phyloP scores from a whole-genome alignment of 2,113 vertebrate genomes.

The Cariama cristata region DNA sequence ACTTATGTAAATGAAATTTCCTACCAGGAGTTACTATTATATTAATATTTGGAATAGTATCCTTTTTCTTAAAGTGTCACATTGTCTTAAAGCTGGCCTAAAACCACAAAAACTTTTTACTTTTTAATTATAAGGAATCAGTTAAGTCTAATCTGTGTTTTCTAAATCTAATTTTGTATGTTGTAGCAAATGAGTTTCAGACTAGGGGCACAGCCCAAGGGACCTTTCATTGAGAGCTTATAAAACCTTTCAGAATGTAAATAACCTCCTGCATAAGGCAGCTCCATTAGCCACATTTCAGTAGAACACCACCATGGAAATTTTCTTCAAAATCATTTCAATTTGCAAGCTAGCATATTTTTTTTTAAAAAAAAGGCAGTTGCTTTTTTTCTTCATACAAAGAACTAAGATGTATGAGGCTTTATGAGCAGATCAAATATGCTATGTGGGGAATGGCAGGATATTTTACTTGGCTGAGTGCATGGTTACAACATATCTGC shows the following conservation, averaged over 20 bases:
- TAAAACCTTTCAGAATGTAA: not conserved
- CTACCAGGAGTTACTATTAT: not conserved
- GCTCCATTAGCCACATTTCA: not conserved
- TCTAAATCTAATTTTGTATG: not conserved
- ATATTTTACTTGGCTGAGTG: not conserved
- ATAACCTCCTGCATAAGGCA: not conserved
- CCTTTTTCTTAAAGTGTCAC: not conserved
- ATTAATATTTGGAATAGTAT: not conserved
- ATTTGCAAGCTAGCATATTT: not conserved
- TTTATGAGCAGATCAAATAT: not conserved
- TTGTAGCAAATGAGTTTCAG: not conserved
- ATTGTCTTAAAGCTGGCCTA: not conserved
- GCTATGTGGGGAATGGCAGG: not conserved
- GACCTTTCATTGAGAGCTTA: not conserved
- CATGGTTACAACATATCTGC: rapidly evolving
- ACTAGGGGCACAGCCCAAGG: not conserved
- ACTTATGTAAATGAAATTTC: not conserved
- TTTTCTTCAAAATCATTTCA: not conserved
- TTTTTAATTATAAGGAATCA: not conserved
- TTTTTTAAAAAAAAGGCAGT: not conserved
- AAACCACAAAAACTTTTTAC: not conserved
- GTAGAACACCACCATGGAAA: not conserved
- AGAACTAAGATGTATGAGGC: not conserved
- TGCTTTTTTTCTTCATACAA: not conserved
- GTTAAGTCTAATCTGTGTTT: not conserved